A percentile compares a stretch with the other conserved stretches of the same genome.
Evolutionary conservation across 1,140 invertebrate species (phyloP).

Genomic region (Procambarus clarkii): DNA sequence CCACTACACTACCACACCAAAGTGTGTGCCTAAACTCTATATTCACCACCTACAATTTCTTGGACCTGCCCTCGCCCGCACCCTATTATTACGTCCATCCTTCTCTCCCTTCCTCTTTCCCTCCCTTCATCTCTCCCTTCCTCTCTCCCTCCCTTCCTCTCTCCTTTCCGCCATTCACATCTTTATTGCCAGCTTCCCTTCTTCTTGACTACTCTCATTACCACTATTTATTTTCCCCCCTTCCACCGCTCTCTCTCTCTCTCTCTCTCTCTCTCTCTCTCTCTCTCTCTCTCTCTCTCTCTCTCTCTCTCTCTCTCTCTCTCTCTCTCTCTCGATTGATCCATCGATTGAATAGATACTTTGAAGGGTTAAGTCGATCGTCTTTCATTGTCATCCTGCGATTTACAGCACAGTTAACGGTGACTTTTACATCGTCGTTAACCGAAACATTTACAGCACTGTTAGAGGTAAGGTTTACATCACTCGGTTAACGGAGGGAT

Average conservation of each 20-base stretch:
- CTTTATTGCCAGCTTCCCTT: not conserved
- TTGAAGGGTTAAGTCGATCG: too few relatives aligned
- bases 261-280: slow-evolving; percentile 9
- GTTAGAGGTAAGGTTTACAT: too few relatives aligned
- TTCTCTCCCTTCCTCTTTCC: too few relatives aligned
- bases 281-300: slow-evolving; percentile 18
- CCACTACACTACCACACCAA: too few relatives aligned
- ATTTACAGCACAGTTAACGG: too few relatives aligned
- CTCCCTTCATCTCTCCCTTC: not conserved
- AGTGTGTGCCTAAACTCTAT: not conserved
- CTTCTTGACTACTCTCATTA: not conserved
- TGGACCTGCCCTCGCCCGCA: not conserved
- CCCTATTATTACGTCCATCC: not conserved
- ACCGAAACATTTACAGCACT: too few relatives aligned
- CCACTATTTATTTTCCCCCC: not conserved
- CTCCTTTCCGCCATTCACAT: not conserved
- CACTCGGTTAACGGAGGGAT: too few relatives aligned
- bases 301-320: not conserved
- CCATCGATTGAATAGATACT: too few relatives aligned
- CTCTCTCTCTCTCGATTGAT: not conserved
- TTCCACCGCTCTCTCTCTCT: not conserved
- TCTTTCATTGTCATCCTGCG: too few relatives aligned
- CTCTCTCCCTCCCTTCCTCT: not conserved
- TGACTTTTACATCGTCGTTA: too few relatives aligned
- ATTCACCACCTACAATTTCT: not conserved